Evolutionary conservation across 2,113 vertebrate genomes (phyloP).

Genomic region (Rhipidura dahli): DNA sequence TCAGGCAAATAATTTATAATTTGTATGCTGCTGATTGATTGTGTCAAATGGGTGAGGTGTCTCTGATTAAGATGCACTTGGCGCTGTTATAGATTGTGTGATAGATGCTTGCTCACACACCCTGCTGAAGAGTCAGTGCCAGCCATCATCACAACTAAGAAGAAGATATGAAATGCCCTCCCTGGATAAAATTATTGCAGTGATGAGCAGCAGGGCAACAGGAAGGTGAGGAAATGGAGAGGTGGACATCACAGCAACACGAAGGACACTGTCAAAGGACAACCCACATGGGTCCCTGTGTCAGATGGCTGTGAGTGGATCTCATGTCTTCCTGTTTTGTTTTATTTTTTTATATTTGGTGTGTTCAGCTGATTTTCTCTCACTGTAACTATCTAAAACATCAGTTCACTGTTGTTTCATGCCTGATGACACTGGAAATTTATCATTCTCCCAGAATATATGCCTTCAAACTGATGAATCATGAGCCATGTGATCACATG

Average conservation of each 20-base stretch:
- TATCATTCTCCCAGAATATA: background rate
- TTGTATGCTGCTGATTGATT: background rate
- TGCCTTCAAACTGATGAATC: background rate
- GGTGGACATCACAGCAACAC: background rate
- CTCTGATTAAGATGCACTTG: background rate
- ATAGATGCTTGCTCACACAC: background rate
- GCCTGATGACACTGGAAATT: background rate
- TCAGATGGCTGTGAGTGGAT: background rate
- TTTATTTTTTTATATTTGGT: background rate
- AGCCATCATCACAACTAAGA: background rate
- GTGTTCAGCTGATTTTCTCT: background rate
- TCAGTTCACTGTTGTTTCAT: background rate
- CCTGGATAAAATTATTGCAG: background rate
- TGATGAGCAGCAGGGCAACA: background rate
- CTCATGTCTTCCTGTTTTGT: background rate
- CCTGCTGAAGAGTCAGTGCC: background rate
- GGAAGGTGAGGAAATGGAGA: background rate
- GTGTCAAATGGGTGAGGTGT: background rate
- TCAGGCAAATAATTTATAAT: background rate
- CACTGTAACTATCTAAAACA: background rate
- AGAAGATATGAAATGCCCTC: background rate
- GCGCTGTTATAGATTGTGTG: background rate
- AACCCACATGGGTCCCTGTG: background rate
- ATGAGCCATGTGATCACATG: background rate
- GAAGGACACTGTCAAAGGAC: background rate